Evolutionary conservation across 2,113 vertebrate genomes (phyloP).

Genomic region (Anarhynchus alexandrinus): DNA sequence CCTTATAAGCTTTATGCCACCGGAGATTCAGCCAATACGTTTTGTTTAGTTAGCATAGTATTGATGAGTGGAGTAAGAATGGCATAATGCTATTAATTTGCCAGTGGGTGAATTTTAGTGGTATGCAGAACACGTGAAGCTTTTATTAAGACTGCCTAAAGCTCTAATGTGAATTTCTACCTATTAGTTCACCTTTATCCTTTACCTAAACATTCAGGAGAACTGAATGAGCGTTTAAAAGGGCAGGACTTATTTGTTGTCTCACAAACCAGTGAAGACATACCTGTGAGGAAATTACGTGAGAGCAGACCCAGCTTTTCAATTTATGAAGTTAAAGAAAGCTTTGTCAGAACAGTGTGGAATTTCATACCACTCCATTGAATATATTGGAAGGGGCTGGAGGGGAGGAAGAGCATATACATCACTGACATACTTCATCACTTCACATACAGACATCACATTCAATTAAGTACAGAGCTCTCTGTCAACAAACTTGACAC

Average conservation of each 20-base stretch:
- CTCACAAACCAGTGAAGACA: slow-evolving; percentile 20
- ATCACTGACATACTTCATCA: slow-evolving; percentile 58
- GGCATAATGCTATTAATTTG: neutral
- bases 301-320: neutral
- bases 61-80: neutral
- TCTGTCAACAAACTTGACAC: slow-evolving; percentile 71
- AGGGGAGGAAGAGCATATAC: neutral
- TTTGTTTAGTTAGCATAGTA: neutral
- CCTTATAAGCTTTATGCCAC: neutral
- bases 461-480: slow-evolving; percentile 71
- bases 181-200: slow-evolving; percentile 13
- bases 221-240: slow-evolving; percentile 46
- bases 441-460: slow-evolving; percentile 57
- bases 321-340: slow-evolving; percentile 38
- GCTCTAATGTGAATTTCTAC: neutral
- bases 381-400: neutral
- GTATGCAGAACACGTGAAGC: neutral
- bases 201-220: slow-evolving; percentile 19
- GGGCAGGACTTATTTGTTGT: slow-evolving; percentile 31
- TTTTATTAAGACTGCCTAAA: neutral
- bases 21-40: neutral
- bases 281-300: neutral
- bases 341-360: neutral
- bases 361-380: slow-evolving; percentile 28
- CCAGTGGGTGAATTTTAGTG: neutral